Base-by-base conservation (phyloP, 2,113 vertebrate genomes). In the Corythaeola cristata region DNA sequence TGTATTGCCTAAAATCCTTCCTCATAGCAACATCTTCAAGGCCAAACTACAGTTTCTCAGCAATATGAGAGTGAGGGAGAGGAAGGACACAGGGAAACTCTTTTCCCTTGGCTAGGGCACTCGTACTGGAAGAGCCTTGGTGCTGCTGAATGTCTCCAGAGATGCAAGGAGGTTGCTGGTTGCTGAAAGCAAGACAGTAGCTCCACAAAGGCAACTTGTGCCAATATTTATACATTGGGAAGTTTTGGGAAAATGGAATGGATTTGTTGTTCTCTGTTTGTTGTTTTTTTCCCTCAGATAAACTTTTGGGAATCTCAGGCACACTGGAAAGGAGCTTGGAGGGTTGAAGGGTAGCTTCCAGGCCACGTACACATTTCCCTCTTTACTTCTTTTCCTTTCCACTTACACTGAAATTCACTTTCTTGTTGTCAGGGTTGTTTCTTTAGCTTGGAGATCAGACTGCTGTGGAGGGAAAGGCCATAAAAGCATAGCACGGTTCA, bases 281-380 rank as follows among this genome's bases (percentile, higher is more conserved):
- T 53, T 53, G 12, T 53, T 4, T 23, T 23, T 14, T 4, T 3
- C 1, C 3, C 9, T 7, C 2, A 13, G 30, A 8, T 27, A 55
- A 63, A 24, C 6, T n/a, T 76, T 47, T 67, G 15, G 15, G 33
- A 79, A 37, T 8, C 7, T 64, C 15, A 26, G 20, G 13, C 20
- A 55, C 6, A 21, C 13, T 50, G 30, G 5, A 69, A 56, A 63
- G 81, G 47, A 45, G 4, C 6, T 6, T 88, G 56, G 21, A 60
- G 4, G 5, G 7, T 23, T 88, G 24, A 11, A 64, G 39, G 69
- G 9, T 4, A 69, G 15, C 19, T 77, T 50, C 15, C 26, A 47
- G 12, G 44, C 28, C 21, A 69, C 26, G 9, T 12, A 55, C 3
- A 16, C 0, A 44, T 62, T 53, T 63, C 11, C 6, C 8, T 69